Evolutionary conservation across 2,888 invertebrate species (phyloP).

Genomic region (Zele albiditarsus): DNA sequence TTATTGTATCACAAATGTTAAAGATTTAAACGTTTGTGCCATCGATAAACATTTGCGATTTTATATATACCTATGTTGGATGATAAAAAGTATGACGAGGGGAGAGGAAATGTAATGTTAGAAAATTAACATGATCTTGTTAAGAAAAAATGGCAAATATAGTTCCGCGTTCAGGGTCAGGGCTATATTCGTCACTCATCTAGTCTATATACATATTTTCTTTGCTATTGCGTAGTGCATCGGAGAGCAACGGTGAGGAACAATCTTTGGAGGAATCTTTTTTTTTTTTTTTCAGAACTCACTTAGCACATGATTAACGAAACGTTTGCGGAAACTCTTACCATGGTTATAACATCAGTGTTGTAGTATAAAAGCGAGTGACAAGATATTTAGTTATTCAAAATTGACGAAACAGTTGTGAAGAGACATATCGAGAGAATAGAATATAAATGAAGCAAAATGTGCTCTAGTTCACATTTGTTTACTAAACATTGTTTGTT

Average conservation of each 20-base stretch:
- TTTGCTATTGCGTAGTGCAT: slow-evolving; percentile 22
- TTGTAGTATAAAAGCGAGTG: slow-evolving; percentile 14
- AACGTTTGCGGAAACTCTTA: slow-evolving; percentile 45
- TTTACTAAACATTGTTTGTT: background rate
- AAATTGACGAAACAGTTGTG: background rate
- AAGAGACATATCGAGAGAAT: background rate
- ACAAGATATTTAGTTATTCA: background rate
- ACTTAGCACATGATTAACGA: slow-evolving; percentile 51
- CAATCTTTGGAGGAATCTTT: slow-evolving; percentile 31
- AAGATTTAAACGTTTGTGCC: background rate
- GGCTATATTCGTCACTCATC: background rate
- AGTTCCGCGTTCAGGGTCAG: slow-evolving; percentile 21
- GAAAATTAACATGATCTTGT: slow-evolving; percentile 23
- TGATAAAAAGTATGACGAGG: background rate
- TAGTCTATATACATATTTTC: slow-evolving; percentile 10
- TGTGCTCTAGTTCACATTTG: background rate
- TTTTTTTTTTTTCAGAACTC: slow-evolving; percentile 28
- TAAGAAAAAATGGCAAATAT: slow-evolving; percentile 6
- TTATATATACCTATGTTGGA: background rate
- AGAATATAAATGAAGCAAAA: background rate
- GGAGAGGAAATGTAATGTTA: background rate
- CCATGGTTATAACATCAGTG: background rate
- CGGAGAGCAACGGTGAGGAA: slow-evolving; percentile 26
- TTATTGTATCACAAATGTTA: background rate
- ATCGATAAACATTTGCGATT: background rate